phyloP scores from a whole-genome alignment of 2,888 invertebrate genomes.

The Cotesia congregata region DNA sequence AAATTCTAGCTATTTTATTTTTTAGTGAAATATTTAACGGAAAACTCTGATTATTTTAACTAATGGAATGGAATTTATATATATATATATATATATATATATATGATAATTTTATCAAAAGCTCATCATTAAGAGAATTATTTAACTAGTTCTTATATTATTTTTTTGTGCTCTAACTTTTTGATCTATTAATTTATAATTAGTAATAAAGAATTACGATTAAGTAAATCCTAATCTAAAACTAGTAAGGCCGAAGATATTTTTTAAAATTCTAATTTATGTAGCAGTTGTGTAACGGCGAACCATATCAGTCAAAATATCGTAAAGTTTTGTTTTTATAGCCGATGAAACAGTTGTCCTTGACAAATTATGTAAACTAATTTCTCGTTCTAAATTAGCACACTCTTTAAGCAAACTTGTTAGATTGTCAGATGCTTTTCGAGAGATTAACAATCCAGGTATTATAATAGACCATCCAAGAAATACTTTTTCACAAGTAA shows the following conservation, averaged over 20 bases:
- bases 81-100: too few relatives aligned
- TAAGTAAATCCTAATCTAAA: neutral
- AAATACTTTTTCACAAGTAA: slow-evolving; percentile 78
- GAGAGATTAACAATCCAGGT: slow-evolving; percentile 76
- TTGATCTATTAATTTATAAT: neutral
- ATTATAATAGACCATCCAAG: slow-evolving; percentile 77
- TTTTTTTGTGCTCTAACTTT: neutral
- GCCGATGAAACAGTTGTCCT: slow-evolving; percentile 71
- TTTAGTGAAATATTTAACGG: too few relatives aligned
- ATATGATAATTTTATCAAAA: too few relatives aligned
- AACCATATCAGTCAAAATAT: slow-evolving; percentile 72
- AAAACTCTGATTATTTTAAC: too few relatives aligned
- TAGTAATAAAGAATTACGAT: neutral
- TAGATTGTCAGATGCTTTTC: slow-evolving; percentile 74
- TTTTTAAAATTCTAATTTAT: slow-evolving; percentile 27
- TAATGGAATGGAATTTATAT: too few relatives aligned
- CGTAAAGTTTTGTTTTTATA: slow-evolving; percentile 72
- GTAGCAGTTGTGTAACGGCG: slow-evolving; percentile 58
- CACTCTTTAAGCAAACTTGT: slow-evolving; percentile 75
- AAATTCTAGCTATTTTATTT: too few relatives aligned
- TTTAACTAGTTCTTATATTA: too few relatives aligned
- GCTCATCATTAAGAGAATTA: too few relatives aligned
- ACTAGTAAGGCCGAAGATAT: slow-evolving; percentile 15
- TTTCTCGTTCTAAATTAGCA: slow-evolving; percentile 67
- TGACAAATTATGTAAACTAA: slow-evolving; percentile 59